Percentiles rank a stretch among this genome's conserved stretches.
Conservation (phyloP, 2,888 invertebrate genomes). For the Caradrina clavipalpis region DNA sequence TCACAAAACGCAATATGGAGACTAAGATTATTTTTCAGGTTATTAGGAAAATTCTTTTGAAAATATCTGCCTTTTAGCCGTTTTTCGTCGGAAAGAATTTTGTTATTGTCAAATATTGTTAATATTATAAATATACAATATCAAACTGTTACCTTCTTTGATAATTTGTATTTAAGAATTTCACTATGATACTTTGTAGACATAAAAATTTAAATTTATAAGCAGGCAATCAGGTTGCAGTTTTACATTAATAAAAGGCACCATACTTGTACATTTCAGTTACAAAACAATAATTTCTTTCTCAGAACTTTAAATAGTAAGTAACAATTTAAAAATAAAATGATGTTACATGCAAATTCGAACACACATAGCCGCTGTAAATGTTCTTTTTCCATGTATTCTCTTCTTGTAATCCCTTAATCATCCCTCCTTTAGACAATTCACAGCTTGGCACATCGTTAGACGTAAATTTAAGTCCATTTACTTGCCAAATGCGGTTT, state of each 20-base stretch:
- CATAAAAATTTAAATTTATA: background rate
- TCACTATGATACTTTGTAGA: background rate
- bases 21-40: conserved; percentile 9
- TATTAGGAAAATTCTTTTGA: conserved; percentile 3
- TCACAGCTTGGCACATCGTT: background rate
- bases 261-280: conserved; percentile 2
- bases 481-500: conserved; percentile 15
- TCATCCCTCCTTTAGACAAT: background rate
- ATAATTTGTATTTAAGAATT: too few relatives aligned
- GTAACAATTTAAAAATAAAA: too few relatives aligned
- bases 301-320: background rate
- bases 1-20: conserved; percentile 2
- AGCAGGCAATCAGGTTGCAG: too few relatives aligned
- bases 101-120: background rate
- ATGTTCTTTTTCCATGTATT: too few relatives aligned
- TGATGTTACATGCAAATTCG: too few relatives aligned
- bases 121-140: background rate
- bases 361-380: too few relatives aligned
- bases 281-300: conserved; percentile 4
- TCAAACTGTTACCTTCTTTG: too few relatives aligned
- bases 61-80: background rate
- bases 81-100: background rate
- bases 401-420: background rate
- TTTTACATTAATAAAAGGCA: background rate
- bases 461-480: conserved; percentile 9